Evolutionary conservation across 2,888 invertebrate genomes (phyloP).

Genomic region (Drosophila lutescens): DNA sequence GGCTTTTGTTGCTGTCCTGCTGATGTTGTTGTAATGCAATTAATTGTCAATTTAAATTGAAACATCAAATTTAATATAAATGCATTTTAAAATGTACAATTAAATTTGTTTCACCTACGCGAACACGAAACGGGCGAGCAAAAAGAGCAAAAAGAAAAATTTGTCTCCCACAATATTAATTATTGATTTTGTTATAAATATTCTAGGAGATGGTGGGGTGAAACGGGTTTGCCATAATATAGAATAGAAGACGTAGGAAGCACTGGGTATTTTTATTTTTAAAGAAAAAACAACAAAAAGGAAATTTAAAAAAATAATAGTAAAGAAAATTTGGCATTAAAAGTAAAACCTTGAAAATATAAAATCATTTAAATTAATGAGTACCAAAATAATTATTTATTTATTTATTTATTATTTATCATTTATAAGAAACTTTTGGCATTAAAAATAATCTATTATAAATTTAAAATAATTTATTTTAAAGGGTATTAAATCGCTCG

Average conservation of each 20-base stretch:
- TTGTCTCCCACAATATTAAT: slow-evolving; percentile 58
- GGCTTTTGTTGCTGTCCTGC: slow-evolving; percentile 18
- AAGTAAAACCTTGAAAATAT: no score
- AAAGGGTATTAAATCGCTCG: background rate
- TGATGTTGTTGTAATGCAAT: slow-evolving; percentile 66
- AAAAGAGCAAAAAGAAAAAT: slow-evolving; percentile 19
- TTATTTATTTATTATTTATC: no score
- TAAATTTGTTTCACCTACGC: slow-evolving; percentile 61
- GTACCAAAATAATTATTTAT: no score
- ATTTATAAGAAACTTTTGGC: no score
- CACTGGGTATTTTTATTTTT: background rate
- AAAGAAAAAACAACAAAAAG: background rate
- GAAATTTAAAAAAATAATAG: background rate
- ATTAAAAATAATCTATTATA: background rate
- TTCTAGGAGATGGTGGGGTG: slow-evolving; percentile 6
- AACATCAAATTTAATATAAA: slow-evolving; percentile 77
- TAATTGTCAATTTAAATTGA: slow-evolving; percentile 76
- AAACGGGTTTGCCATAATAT: background rate
- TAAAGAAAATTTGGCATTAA: background rate
- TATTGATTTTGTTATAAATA: slow-evolving; percentile 66
- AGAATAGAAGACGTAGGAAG: background rate
- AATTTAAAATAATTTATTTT: background rate
- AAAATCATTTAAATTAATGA: no score
- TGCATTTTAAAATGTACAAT: slow-evolving; percentile 72
- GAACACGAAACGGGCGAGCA: slow-evolving; percentile 7